Base-by-base conservation (phyloP, 1,140 invertebrate species). In the Prorops nasuta region DNA sequence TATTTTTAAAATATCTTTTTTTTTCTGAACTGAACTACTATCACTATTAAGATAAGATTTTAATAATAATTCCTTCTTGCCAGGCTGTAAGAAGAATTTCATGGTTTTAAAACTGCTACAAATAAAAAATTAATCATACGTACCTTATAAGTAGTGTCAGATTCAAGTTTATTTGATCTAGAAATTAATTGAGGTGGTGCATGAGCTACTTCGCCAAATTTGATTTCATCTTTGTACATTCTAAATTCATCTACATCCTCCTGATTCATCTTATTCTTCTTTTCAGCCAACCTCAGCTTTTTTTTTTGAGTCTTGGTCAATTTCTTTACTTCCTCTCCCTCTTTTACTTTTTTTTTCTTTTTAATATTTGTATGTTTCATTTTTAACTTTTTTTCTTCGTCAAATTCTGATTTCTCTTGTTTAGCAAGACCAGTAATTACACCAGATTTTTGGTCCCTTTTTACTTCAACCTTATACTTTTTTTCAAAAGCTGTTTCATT, bases 161-260 rank as follows among this genome's bases (percentile, higher is more conserved):
- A 50, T 16, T 59, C 56, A 28, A 74, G 72, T 59, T 80, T 79
- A 50, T 67, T 77, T 2, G 83, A 81, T 31, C 53, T 60, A 12
- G 70, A 54, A 49, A 66, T 78, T 0, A 88, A 66, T 52, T 70
- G 67, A 16, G 86, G 86, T 12, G 86, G 86, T 47, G 77, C 83
- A 64, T 86, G 81, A n/a, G 69, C 80, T 41, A 84, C 71, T 62
- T 88, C 87, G 2, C 85, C 85, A 76, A 89, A 89, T 61, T 78
- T 60, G 31, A 87, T 71, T 45, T 79, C 68, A 61, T 88, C 86
- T 36, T 71, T 67, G n/a, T 72, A 55, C 9, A 43, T 56, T 16
- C 68, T 46, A 41, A 72, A 78, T 14, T 77, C 74, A 32, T 79
- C 67, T 19, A 66, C 18, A 48, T 74, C 20, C 12, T 49, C 52